phyloP scores from a whole-genome alignment of 2,797 vertebrate genomes.

The Silurus aristotelis region DNA sequence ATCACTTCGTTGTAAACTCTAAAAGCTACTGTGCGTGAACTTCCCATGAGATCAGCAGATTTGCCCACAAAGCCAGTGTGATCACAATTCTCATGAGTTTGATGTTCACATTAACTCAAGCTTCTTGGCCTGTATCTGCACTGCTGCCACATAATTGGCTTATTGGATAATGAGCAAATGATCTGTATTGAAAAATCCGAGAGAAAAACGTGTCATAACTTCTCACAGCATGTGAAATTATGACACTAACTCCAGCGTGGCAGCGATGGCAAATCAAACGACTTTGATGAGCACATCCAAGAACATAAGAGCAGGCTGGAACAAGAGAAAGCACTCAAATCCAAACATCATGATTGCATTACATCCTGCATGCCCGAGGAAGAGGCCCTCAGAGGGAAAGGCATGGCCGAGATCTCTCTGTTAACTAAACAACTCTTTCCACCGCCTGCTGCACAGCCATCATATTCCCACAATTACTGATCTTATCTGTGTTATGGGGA shows the following conservation, averaged over 20 bases:
- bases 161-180: not conserved
- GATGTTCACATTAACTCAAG: not conserved
- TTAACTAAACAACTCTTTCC: slow-evolving; percentile 41
- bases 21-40: not conserved
- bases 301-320: slow-evolving; percentile 6
- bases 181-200: not conserved
- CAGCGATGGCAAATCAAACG: not conserved
- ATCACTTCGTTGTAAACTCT: not conserved
- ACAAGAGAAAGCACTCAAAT: not conserved
- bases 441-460: slow-evolving; percentile 25
- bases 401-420: slow-evolving; percentile 4
- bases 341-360: slow-evolving; percentile 53
- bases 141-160: not conserved
- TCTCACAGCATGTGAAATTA: not conserved
- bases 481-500: slow-evolving; percentile 28
- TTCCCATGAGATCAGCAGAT: not conserved
- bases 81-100: not conserved
- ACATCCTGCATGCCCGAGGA: slow-evolving; percentile 43
- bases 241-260: not conserved
- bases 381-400: slow-evolving; percentile 39
- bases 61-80: too few species aligned
- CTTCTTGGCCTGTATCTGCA: not conserved
- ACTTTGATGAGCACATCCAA: slow-evolving; percentile 19
- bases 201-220: not conserved
- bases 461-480: slow-evolving; percentile 51